Percentiles rank a stretch among this genome's conserved stretches.
phyloP scores from a whole-genome alignment of 2,797 vertebrate genomes.

The Pseudomugil tenellus region DNA sequence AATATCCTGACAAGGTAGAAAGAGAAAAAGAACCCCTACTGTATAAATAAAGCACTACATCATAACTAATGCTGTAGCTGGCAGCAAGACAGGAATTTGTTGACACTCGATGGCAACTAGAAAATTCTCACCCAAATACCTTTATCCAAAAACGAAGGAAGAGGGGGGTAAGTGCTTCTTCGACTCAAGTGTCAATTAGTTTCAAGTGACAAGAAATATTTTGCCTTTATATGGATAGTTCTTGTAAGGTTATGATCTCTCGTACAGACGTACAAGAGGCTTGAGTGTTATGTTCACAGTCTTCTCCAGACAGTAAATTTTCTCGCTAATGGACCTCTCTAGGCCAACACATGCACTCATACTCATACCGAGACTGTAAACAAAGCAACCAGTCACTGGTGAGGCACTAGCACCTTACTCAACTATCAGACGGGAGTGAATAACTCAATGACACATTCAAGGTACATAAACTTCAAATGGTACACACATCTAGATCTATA shows the following conservation, averaged over 20 bases:
- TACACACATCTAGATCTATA: no score
- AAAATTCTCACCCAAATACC: slow-evolving; percentile 30
- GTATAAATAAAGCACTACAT: slow-evolving; percentile 12
- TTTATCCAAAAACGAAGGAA: slow-evolving; percentile 30
- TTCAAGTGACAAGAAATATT: slow-evolving; percentile 45
- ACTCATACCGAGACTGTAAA: slow-evolving; percentile 27
- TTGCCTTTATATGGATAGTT: slow-evolving; percentile 70
- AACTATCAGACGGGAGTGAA: slow-evolving; percentile 65
- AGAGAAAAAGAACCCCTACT: background rate
- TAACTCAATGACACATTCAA: slow-evolving; percentile 63
- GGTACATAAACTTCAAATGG: slow-evolving; percentile 29
- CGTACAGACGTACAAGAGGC: slow-evolving; percentile 42
- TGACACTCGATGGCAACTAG: slow-evolving; percentile 24
- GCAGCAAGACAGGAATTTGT: slow-evolving; percentile 10
- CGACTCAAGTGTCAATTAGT: background rate
- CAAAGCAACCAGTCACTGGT: slow-evolving; percentile 45
- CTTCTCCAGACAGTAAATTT: slow-evolving; percentile 29
- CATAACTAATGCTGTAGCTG: slow-evolving; percentile 12
- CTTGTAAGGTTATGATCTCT: slow-evolving; percentile 47
- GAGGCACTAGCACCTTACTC: slow-evolving; percentile 60
- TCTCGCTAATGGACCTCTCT: slow-evolving; percentile 35
- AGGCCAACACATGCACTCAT: slow-evolving; percentile 17
- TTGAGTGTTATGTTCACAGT: slow-evolving; percentile 29
- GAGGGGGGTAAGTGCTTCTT: slow-evolving; percentile 40
- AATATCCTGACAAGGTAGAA: slow-evolving; percentile 1